phyloP scores from a whole-genome alignment of 2,888 invertebrate genomes.

The Coleophora deauratella region DNA sequence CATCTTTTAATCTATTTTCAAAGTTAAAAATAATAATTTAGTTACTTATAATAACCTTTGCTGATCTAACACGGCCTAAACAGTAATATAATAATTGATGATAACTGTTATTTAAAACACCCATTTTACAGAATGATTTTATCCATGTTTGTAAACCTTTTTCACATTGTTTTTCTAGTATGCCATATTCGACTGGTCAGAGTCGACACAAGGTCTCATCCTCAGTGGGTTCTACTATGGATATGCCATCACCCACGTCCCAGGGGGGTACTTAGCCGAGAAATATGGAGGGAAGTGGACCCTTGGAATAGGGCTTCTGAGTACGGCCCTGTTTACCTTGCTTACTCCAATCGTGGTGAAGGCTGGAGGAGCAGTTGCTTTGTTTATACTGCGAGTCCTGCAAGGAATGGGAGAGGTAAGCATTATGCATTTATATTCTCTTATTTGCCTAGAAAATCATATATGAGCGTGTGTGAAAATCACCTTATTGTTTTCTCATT shows the following conservation, averaged over 20 bases:
- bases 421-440: neutral
- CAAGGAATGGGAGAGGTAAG: constrained; percentile 87
- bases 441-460: too few relatives aligned
- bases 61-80: too few relatives aligned
- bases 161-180: constrained; percentile 29
- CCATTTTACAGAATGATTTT: too few relatives aligned
- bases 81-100: too few relatives aligned
- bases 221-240: constrained; percentile 90
- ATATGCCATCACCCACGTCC: constrained; percentile 88
- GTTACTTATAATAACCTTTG: too few relatives aligned
- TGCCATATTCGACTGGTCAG: constrained; percentile 81
- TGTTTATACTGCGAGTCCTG: constrained; percentile 75
- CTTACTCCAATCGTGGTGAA: constrained; percentile 84
- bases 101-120: too few relatives aligned
- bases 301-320: constrained; percentile 84
- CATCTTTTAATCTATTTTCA: too few relatives aligned
- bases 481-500: too few relatives aligned
- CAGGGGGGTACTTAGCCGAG: constrained; percentile 88
- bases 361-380: constrained; percentile 67
- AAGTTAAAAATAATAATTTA: too few relatives aligned
- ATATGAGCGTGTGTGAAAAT: too few relatives aligned
- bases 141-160: too few relatives aligned
- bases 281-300: constrained; percentile 91
- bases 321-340: constrained; percentile 86
- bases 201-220: constrained; percentile 83